Conservation (phyloP, 2,797 vertebrate species). For the Diglossa cyanea region DNA sequence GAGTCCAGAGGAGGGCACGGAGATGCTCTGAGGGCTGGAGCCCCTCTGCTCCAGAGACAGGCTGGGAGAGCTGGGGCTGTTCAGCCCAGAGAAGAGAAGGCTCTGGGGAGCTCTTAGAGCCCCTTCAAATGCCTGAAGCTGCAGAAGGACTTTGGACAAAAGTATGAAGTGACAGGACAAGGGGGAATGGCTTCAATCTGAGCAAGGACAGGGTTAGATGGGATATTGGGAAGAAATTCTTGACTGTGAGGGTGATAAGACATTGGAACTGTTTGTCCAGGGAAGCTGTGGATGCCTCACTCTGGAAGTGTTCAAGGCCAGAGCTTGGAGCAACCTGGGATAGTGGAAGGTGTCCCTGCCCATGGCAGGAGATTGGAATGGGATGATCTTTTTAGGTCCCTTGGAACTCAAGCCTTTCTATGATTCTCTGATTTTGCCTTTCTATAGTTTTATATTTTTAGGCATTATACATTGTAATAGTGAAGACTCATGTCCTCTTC, state of each 20-base stretch:
- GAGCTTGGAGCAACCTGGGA: not conserved
- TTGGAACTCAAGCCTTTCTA: not conserved
- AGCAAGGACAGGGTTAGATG: not conserved
- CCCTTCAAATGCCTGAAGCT: not conserved
- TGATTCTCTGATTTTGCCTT: not conserved
- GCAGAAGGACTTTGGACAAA: not conserved
- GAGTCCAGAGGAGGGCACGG: accelerated
- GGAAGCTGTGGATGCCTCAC: not conserved
- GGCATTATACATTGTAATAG: not conserved
- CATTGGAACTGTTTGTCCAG: not conserved
- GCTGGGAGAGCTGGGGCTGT: not conserved
- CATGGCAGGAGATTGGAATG: not conserved
- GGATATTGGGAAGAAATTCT: not conserved
- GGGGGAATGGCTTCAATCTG: not conserved
- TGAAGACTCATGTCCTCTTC: not conserved
- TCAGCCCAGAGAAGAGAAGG: not conserved
- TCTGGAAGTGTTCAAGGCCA: not conserved
- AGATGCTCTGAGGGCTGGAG: not conserved
- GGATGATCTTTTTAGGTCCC: not conserved
- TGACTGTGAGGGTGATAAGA: not conserved
- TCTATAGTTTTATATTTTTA: not conserved
- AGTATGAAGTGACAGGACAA: not conserved
- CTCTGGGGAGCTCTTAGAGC: not conserved
- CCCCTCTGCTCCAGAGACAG: not conserved
- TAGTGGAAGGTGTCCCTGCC: not conserved